Evolutionary conservation across 2,797 vertebrate species (phyloP).

Genomic region (Chromis chromis): DNA sequence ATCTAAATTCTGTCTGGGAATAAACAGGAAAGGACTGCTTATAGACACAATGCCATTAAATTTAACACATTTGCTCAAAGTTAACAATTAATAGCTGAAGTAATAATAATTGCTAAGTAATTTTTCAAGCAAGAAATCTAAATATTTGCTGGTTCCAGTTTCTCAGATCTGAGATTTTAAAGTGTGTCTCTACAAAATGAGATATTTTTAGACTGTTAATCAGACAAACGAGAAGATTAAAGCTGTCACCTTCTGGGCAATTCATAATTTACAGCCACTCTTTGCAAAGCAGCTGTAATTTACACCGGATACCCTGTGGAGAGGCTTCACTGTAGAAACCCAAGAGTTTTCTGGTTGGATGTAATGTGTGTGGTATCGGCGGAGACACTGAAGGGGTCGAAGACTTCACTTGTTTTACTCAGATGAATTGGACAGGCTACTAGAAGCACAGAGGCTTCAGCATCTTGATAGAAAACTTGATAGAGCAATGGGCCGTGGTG

Average conservation of each 20-base stretch:
- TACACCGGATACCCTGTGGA: neutral
- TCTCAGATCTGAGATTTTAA: too few species aligned
- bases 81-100: neutral
- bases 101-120: neutral
- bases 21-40: neutral
- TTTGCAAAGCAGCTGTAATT: slow-evolving; percentile 11
- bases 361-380: slow-evolving; percentile 45
- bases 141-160: neutral
- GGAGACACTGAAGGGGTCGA: slow-evolving; percentile 52
- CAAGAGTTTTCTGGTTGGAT: slow-evolving; percentile 29
- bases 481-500: slow-evolving; percentile 80
- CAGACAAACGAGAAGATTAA: neutral
- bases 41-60: neutral
- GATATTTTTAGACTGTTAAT: neutral
- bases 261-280: neutral
- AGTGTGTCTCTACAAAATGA: too few species aligned
- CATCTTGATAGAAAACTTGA: slow-evolving; percentile 77
- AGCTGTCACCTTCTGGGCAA: too few species aligned
- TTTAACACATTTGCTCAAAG: neutral
- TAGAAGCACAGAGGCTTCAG: slow-evolving; percentile 69
- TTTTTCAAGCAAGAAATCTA: neutral
- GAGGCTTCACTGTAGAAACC: slow-evolving; percentile 27
- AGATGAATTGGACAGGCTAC: slow-evolving; percentile 81
- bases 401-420: slow-evolving; percentile 75
- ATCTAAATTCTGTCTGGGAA: too few species aligned